Conservation (phyloP, 2,113 vertebrate species). For the Halichoeres trimaculatus region DNA sequence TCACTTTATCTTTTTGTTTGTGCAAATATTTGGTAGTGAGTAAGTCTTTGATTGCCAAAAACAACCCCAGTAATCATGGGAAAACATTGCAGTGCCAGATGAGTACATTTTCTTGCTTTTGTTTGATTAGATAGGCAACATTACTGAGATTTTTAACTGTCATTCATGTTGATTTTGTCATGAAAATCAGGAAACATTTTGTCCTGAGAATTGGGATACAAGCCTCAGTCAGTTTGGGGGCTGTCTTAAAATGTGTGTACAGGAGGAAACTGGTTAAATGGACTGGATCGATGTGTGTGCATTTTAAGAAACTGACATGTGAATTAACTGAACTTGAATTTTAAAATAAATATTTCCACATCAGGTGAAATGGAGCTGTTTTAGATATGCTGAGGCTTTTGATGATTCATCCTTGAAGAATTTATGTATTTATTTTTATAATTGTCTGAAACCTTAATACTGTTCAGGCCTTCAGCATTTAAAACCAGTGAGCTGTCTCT, state of each 20-base stretch:
- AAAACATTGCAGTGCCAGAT: conserved; percentile 38
- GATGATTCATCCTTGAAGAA: neutral
- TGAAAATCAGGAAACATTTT: conserved; percentile 5
- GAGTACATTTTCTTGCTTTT: conserved; percentile 26
- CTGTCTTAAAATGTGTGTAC: conserved; percentile 19
- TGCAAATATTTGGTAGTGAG: conserved; percentile 45
- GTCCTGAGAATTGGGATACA: neutral
- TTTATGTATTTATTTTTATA: neutral
- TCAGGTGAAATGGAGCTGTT: conserved; percentile 31
- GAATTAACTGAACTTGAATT: conserved; percentile 62
- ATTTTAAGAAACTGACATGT: conserved; percentile 49
- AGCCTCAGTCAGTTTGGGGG: conserved; percentile 6
- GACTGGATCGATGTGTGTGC: conserved; percentile 29
- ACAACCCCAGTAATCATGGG: conserved; percentile 4
- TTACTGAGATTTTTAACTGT: conserved; percentile 1
- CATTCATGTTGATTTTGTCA: conserved; percentile 20
- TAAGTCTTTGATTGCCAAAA: conserved; percentile 44
- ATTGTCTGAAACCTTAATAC: conserved; percentile 19
- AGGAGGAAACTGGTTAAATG: conserved; percentile 11
- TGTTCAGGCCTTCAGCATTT: conserved; percentile 23
- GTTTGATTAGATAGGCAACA: conserved; percentile 23
- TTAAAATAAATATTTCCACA: conserved; percentile 64
- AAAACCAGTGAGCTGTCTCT: conserved; percentile 29
- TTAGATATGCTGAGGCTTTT: conserved; percentile 11
- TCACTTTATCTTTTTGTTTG: conserved; percentile 44